phyloP scores from a whole-genome alignment of 2,797 vertebrate species.

The Smutsia temminckii region DNA sequence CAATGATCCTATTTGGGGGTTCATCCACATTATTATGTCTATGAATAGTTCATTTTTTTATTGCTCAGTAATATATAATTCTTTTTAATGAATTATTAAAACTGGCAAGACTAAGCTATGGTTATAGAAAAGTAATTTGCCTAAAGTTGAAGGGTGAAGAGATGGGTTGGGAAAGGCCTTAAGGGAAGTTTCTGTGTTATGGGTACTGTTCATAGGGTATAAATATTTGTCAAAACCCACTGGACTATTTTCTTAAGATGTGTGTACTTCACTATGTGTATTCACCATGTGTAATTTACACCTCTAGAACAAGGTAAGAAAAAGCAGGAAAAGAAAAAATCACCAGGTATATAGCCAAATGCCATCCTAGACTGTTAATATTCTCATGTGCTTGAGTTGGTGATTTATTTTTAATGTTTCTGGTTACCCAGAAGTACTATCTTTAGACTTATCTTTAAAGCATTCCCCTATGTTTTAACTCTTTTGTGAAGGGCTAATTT shows the following conservation, averaged over 20 bases:
- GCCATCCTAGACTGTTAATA: neutral
- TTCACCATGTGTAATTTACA: neutral
- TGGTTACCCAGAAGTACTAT: neutral
- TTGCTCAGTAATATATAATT: neutral
- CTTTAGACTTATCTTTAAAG: neutral
- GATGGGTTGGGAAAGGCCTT: neutral
- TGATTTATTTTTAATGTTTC: conserved; percentile 10
- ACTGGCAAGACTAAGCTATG: neutral
- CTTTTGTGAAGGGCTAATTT: neutral
- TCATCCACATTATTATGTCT: neutral
- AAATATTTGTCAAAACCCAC: neutral
- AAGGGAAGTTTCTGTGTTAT: neutral
- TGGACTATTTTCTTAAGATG: neutral
- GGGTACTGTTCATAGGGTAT: neutral
- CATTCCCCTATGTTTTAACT: neutral
- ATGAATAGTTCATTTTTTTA: neutral
- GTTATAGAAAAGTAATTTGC: neutral
- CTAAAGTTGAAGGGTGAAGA: neutral
- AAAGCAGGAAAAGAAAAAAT: neutral
- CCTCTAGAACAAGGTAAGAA: neutral
- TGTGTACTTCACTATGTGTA: neutral
- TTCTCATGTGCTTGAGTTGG: neutral
- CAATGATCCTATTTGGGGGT: neutral
- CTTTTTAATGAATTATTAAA: neutral
- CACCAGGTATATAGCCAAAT: neutral